A percentile compares a stretch with the other conserved stretches of the same genome.
phyloP scores from a whole-genome alignment of 2,888 invertebrate species.

The Tetragonula carbonaria region DNA sequence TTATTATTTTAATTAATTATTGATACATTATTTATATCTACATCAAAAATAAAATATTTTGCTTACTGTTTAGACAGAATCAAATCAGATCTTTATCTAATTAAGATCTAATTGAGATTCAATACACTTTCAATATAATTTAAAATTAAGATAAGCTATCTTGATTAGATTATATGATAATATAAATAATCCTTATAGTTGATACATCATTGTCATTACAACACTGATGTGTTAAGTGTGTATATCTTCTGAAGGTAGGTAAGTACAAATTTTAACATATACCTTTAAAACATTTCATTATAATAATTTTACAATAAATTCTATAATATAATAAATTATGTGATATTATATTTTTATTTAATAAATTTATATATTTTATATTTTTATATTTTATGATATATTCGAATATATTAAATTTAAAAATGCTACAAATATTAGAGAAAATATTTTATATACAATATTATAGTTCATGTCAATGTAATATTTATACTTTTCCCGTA shows the following conservation, averaged over 20 bases:
- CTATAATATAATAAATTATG: not conserved
- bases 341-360: too few species aligned
- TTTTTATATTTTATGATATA: too few species aligned
- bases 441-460: not conserved
- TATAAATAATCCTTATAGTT: not conserved
- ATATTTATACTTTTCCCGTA: not conserved
- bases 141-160: slow-evolving; percentile 6
- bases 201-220: too few species aligned
- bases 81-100: too few species aligned
- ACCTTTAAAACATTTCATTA: not conserved
- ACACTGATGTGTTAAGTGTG: slow-evolving; percentile 10
- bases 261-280: slow-evolving; percentile 10
- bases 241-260: slow-evolving; percentile 17
- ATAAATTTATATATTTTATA: too few species aligned
- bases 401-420: not conserved
- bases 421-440: not conserved
- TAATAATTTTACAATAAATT: not conserved
- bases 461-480: not conserved
- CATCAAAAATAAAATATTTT: not conserved
- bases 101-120: not conserved
- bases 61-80: too few species aligned
- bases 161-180: not conserved
- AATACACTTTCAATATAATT: not conserved
- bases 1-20: not conserved
- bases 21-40: not conserved